Conservation (phyloP, 2,888 invertebrate genomes). For the Isotomurus palustris region DNA sequence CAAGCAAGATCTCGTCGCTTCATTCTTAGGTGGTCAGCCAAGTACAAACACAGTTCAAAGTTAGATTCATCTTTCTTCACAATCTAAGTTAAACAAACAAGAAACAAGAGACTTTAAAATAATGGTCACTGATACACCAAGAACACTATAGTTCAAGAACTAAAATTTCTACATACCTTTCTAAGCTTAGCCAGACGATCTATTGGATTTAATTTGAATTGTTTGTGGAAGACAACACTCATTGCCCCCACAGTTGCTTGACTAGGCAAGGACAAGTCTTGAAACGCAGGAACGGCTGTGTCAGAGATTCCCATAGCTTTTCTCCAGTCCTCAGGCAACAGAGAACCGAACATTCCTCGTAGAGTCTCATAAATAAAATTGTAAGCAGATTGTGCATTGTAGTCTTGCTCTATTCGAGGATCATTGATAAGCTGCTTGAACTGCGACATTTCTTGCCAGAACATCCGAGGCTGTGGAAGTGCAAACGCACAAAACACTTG, state of each 20-base stretch:
- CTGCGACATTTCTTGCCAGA: slow-evolving; percentile 7
- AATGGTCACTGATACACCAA: background rate
- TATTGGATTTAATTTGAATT: slow-evolving; percentile 9
- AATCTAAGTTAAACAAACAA: slow-evolving; percentile 15
- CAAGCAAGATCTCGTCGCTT: slow-evolving; percentile 18
- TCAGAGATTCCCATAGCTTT: slow-evolving; percentile 4
- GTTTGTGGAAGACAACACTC: slow-evolving; percentile 16
- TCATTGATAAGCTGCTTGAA: slow-evolving; percentile 12
- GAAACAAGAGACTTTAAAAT: background rate
- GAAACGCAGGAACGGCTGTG: no score
- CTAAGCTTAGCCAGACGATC: slow-evolving; percentile 19
- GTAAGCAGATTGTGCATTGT: slow-evolving; percentile 11
- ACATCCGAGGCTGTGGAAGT: slow-evolving; percentile 8
- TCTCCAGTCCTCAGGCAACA: no score
- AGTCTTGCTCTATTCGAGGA: slow-evolving; percentile 1
- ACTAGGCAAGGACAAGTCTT: slow-evolving; percentile 1
- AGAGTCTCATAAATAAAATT: slow-evolving; percentile 10
- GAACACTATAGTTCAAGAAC: no score
- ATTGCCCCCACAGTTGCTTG: slow-evolving; percentile 15
- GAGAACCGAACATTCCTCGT: slow-evolving; percentile 1
- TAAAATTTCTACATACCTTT: slow-evolving; percentile 13
- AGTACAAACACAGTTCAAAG: slow-evolving; percentile 24
- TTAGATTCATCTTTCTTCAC: slow-evolving; percentile 8
- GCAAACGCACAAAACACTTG: slow-evolving; percentile 23
- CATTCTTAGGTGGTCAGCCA: slow-evolving; percentile 19